Evolutionary conservation across 2,113 vertebrate species (phyloP), one percentile per base, ranked within the genome.

Genomic region (Paradisaea rubra): DNA sequence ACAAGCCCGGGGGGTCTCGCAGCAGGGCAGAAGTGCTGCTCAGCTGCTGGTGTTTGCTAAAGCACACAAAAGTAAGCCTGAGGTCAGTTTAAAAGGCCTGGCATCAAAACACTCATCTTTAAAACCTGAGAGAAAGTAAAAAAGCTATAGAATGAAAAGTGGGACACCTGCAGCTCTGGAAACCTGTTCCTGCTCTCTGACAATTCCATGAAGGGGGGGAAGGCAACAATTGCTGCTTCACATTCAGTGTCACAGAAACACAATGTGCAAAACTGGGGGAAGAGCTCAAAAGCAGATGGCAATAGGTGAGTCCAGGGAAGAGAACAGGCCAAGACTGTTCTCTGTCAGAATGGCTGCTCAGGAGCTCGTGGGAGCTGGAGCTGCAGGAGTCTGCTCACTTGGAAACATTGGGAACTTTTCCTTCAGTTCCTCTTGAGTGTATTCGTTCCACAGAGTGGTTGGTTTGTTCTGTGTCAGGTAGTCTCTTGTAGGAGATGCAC

Each of bases 251-350:
- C 45, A 22, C 31, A 56, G 30, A 89, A 77, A 81, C 22, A 27
- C 53, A 31, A 3, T 0, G 2, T 0, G 2, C 22, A 50, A 16
- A 49, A 28, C 10, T 13, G 31, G 37, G 54, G 39, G 47, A 44
- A 21, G 59, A 41, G 33, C 54, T 77, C 25, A 21, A 59, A 53
- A 72, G 31, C 81, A 86, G 47, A 41, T 49, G 68, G 52, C 65
- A 44, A 0, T 4, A 27, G 50, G 15, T 76, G 63, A 81, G n/a
- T 13, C 15, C 47, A 33, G 47, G 13, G 70, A 52, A 16, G 30
- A 33, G n/a, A 69, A 30, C 3, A 37, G 30, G 22, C 49, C 30
- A 35, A 27, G 33, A 1, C 15, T 61, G 7, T 11, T 10, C 45
- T 39, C 11, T 76, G 20, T 11, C 28, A 52, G 37, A 33, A 7